Percentiles rank a stretch among this genome's conserved stretches.
These are phyloP conservation scores for Stenichneumon culpator DNA, from an alignment of 2,888 invertebrate genomes.

Conservation along the genomic window DNA sequence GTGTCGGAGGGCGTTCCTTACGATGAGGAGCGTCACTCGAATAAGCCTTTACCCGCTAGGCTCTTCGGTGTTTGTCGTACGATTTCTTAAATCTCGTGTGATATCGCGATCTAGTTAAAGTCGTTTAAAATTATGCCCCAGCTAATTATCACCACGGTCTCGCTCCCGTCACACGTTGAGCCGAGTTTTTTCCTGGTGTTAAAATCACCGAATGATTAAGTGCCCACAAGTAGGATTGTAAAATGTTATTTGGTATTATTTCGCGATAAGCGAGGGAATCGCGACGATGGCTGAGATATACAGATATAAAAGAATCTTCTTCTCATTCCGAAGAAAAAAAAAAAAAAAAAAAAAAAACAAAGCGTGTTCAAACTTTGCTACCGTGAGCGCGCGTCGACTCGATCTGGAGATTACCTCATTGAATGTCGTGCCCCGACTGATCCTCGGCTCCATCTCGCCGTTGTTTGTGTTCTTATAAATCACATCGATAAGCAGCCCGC, in stretches of 20 bases:
- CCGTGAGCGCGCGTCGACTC: conserved; percentile 73
- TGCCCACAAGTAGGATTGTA: neutral
- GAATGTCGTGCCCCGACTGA: conserved; percentile 78
- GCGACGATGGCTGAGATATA: neutral
- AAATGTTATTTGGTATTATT: neutral
- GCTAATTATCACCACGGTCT: neutral
- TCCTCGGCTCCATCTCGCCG: conserved; percentile 70
- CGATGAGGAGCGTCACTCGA: conserved; percentile 27
- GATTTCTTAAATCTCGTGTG: conserved; percentile 74
- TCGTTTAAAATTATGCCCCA: conserved; percentile 12
- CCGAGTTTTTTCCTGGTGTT: neutral
- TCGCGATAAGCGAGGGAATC: neutral
- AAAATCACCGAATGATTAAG: conserved; percentile 2
- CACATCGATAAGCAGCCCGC: conserved; percentile 79
- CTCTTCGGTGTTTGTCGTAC: conserved; percentile 78
- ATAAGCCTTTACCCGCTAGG: conserved; percentile 23
- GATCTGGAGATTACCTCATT: conserved; percentile 81
- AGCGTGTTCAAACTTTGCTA: conserved; percentile 68
- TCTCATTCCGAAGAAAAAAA: conserved; percentile 25
- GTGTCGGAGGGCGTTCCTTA: conserved; percentile 41
- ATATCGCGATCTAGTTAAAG: neutral
- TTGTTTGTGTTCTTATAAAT: conserved; percentile 84
- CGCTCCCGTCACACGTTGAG: neutral
- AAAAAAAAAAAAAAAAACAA: conserved; percentile 37
- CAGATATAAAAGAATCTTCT: neutral